Percentiles rank a stretch among this genome's conserved stretches.
phyloP scores from a whole-genome alignment of 2,888 invertebrate species.

The Drosophila borealis region DNA sequence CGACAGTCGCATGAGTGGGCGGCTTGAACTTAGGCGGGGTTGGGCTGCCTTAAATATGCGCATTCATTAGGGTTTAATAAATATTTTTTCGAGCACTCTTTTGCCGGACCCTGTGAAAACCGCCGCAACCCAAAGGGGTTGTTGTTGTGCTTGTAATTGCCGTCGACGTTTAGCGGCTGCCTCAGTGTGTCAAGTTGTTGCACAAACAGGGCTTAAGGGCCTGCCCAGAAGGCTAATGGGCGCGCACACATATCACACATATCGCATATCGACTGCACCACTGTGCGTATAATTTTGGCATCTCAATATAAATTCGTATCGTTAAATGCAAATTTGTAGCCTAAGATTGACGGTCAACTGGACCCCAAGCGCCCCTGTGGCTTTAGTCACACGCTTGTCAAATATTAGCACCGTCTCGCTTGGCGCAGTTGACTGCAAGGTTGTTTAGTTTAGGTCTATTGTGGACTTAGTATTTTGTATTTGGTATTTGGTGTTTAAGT shows the following conservation, averaged over 20 bases:
- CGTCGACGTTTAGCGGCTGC: constrained; percentile 53
- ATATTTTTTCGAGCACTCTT: constrained; percentile 63
- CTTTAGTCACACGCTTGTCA: constrained; percentile 26
- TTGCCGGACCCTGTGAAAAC: constrained; percentile 54
- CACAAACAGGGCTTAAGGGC: constrained; percentile 22
- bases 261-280: background rate
- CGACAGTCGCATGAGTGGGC: constrained; percentile 33
- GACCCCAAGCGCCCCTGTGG: background rate
- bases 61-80: constrained; percentile 80
- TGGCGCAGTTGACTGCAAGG: constrained; percentile 57
- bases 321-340: constrained; percentile 28
- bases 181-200: constrained; percentile 56
- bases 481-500: constrained; percentile 28
- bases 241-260: background rate
- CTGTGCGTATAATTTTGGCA: background rate
- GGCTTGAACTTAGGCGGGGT: constrained; percentile 25
- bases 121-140: constrained; percentile 8
- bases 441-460: constrained; percentile 35
- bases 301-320: background rate
- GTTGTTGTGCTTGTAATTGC: constrained; percentile 47
- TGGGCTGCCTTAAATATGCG: constrained; percentile 65
- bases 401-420: constrained; percentile 53
- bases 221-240: constrained; percentile 24
- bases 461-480: constrained; percentile 18
- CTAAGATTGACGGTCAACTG: constrained; percentile 11